Percentiles rank a stretch among this genome's conserved stretches.
These are phyloP conservation scores for Pelodiscus sinensis DNA, from an alignment of 2,113 vertebrate genomes.

Conservation along the genomic window DNA sequence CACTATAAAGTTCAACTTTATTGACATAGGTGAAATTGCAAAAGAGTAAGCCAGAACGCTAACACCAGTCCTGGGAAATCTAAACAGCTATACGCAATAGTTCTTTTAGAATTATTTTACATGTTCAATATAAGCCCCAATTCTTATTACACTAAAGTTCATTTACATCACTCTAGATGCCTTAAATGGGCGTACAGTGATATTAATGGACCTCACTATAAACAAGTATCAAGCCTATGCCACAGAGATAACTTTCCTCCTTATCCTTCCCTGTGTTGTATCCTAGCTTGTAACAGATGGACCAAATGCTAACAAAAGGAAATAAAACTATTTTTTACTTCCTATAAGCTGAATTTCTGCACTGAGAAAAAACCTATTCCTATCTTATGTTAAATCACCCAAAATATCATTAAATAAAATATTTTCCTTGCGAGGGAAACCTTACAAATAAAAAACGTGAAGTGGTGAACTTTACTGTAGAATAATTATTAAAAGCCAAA, in stretches of 20 bases:
- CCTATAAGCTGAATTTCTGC: background rate
- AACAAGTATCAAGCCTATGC: background rate
- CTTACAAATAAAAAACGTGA: too few relatives aligned
- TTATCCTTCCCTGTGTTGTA: background rate
- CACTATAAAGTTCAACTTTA: background rate
- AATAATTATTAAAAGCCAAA: background rate
- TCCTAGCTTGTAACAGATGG: background rate
- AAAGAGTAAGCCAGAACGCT: background rate
- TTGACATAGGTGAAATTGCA: background rate
- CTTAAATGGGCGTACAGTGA: background rate
- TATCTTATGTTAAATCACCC: background rate
- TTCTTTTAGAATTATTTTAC: background rate
- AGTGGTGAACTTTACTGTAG: background rate
- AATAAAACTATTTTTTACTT: background rate
- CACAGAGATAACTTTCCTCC: background rate
- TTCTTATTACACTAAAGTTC: accelerated
- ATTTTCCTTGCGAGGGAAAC: background rate
- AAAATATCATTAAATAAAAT: background rate
- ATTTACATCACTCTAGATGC: background rate
- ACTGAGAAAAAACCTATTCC: background rate
- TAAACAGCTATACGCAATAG: background rate
- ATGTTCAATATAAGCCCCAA: accelerated
- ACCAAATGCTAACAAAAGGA: background rate
- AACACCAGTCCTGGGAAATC: conserved; percentile 9
- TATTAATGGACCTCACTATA: background rate